Conservation (phyloP, 2,888 invertebrate genomes). For the Steinernema scapterisci region DNA sequence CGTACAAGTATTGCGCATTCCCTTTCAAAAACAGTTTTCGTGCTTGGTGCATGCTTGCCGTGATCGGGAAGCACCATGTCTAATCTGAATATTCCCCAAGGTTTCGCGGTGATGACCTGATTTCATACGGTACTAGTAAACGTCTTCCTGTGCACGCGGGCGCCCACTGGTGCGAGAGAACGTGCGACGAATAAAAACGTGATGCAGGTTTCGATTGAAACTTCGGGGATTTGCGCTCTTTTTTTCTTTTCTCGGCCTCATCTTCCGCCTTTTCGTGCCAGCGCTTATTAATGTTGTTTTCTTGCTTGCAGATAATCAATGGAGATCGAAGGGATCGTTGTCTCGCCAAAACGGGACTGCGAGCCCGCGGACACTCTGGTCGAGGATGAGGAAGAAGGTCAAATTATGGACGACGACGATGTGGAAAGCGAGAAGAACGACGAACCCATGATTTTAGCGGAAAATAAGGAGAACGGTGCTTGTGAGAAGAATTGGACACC, state of each 20-base stretch:
- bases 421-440: neutral
- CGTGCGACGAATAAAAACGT: too few relatives aligned
- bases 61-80: too few relatives aligned
- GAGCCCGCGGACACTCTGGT: constrained; percentile 2
- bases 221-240: too few relatives aligned
- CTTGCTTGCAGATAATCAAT: neutral
- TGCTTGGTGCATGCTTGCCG: too few relatives aligned
- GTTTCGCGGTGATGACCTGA: constrained; percentile 1
- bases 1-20: too few relatives aligned
- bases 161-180: too few relatives aligned
- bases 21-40: too few relatives aligned
- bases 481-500: neutral
- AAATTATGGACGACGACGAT: constrained; percentile 10
- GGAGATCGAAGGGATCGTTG: neutral
- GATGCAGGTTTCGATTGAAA: too few relatives aligned
- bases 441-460: neutral
- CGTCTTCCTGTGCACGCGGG: constrained; percentile 8
- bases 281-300: too few relatives aligned
- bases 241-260: too few relatives aligned
- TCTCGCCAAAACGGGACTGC: neutral
- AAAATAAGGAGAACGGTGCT: neutral
- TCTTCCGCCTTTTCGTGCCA: too few relatives aligned
- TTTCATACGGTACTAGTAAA: constrained; percentile 18
- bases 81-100: too few relatives aligned
- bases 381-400: constrained; percentile 24